Evolutionary conservation across 2,888 invertebrate genomes (phyloP).

Genomic region (Limenitis arthemis): DNA sequence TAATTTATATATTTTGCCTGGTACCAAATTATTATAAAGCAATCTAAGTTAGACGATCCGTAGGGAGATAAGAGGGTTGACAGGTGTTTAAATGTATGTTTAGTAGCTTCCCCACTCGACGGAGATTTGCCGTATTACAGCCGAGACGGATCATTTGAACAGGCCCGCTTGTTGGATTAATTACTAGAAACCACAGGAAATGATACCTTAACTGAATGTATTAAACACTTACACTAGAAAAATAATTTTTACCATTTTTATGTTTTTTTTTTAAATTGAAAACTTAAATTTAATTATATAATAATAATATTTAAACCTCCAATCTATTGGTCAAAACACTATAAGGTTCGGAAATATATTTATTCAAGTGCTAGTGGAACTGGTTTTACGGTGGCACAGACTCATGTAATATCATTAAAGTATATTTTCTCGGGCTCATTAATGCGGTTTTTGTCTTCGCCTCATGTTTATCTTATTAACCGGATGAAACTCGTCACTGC

Average conservation of each 20-base stretch:
- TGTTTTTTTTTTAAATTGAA: too few relatives aligned
- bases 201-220: constrained; percentile 6
- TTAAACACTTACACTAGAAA: too few relatives aligned
- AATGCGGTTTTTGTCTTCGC: constrained; percentile 50
- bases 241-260: too few relatives aligned
- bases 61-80: constrained; percentile 50
- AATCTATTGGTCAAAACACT: constrained; percentile 35
- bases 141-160: constrained; percentile 40
- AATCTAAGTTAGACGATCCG: constrained; percentile 64
- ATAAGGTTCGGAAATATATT: constrained; percentile 44
- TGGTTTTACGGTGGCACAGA: constrained; percentile 35
- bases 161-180: constrained; percentile 44
- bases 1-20: constrained; percentile 56
- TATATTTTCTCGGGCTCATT: constrained; percentile 54
- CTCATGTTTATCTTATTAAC: constrained; percentile 53
- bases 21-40: constrained; percentile 64
- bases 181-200: constrained; percentile 31
- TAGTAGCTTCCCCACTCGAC: constrained; percentile 38
- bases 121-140: constrained; percentile 45
- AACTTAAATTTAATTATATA: too few relatives aligned
- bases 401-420: constrained; percentile 47
- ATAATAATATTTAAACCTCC: neutral
- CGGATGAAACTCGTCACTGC: constrained; percentile 34
- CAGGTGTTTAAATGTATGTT: constrained; percentile 62
- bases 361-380: constrained; percentile 44